Evolutionary conservation across 2,888 invertebrate genomes (phyloP).

Genomic region (Diogma glabrata): DNA sequence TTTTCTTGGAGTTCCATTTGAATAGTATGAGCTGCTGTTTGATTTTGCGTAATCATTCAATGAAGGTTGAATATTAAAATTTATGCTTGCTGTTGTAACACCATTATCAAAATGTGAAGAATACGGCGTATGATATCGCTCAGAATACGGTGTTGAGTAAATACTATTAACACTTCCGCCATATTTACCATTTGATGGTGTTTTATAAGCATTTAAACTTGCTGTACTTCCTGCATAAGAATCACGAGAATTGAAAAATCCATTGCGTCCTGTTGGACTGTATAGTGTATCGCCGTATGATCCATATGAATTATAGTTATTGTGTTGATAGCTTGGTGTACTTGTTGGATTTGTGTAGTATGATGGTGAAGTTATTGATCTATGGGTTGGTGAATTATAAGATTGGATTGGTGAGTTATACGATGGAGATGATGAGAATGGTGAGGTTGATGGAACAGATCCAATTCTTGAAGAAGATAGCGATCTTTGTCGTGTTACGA

Average conservation of each 20-base stretch:
- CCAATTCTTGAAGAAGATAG: constrained; percentile 40
- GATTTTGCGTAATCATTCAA: no score
- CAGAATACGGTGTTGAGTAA: constrained; percentile 27
- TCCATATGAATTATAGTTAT: constrained; percentile 28
- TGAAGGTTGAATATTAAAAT: constrained; percentile 19
- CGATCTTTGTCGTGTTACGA: constrained; percentile 38
- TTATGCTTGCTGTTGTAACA: constrained; percentile 36
- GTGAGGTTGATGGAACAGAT: constrained; percentile 19
- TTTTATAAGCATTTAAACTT: constrained; percentile 12
- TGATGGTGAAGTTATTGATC: constrained; percentile 2
- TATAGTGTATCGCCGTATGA: constrained; percentile 35
- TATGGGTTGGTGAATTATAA: background rate
- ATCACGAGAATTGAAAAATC: constrained; percentile 25
- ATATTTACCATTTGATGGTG: constrained; percentile 16
- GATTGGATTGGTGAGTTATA: background rate
- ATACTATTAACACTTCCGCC: constrained; percentile 21
- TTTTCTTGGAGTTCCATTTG: constrained; percentile 12
- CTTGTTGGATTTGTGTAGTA: constrained; percentile 10
- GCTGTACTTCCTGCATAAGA: constrained; percentile 14
- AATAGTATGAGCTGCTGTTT: constrained; percentile 1
- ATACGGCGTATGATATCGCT: constrained; percentile 35
- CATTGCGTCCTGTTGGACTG: constrained; percentile 23
- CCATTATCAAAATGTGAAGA: constrained; percentile 33
- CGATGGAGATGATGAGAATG: constrained; percentile 11
- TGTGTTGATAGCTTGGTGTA: constrained; percentile 28